A percentile compares a stretch with the other conserved stretches of the same genome.
These are phyloP conservation scores for Manacus vitellinus DNA, from an alignment of 2,113 vertebrate species.

Conservation along the genomic window DNA sequence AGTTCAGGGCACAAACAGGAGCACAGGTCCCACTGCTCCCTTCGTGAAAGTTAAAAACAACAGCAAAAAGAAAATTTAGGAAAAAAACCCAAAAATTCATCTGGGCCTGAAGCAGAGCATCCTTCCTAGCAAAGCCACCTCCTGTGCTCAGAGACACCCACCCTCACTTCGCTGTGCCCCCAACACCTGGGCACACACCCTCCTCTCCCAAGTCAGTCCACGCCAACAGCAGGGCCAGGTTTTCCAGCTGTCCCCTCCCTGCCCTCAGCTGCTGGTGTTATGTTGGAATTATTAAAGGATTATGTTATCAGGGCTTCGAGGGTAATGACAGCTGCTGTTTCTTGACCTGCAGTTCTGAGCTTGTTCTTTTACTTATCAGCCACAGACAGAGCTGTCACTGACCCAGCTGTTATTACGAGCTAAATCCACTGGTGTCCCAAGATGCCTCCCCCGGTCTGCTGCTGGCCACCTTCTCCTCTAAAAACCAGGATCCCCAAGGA, in stretches of 20 bases:
- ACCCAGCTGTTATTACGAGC: not conserved
- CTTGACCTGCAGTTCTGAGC: slow-evolving; percentile 9
- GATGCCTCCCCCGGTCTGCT: not conserved
- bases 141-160: not conserved
- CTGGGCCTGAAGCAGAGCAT: not conserved
- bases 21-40: not conserved
- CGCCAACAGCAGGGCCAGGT: not conserved
- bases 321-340: slow-evolving; percentile 30
- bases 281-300: slow-evolving; percentile 31
- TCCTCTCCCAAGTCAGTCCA: not conserved
- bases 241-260: not conserved
- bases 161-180: not conserved
- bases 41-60: not conserved
- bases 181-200: fast-evolving
- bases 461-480: not conserved
- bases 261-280: not conserved
- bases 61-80: not conserved
- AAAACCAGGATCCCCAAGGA: not conserved
- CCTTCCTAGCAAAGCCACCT: not conserved
- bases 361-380: slow-evolving; percentile 15
- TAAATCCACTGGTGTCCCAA: not conserved
- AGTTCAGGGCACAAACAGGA: not conserved
- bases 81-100: fast-evolving
- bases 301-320: slow-evolving; percentile 45
- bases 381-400: not conserved